Evolutionary conservation across 2,888 invertebrate genomes (phyloP).

Genomic region (Tetragnatha montana): DNA sequence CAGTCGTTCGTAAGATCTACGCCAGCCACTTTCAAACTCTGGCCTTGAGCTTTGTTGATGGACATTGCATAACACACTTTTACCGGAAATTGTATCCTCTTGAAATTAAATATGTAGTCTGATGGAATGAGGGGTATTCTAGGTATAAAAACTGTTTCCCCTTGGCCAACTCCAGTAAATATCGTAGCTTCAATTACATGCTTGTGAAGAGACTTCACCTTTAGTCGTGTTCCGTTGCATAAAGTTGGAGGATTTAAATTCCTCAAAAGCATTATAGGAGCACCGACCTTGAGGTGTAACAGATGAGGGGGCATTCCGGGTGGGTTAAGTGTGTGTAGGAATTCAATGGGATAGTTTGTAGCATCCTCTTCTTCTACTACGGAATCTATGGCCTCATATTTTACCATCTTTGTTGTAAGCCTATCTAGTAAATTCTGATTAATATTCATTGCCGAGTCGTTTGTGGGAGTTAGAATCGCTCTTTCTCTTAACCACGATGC

Average conservation of each 20-base stretch:
- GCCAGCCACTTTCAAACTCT: too few relatives aligned
- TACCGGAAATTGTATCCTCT: too few relatives aligned
- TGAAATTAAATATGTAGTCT: background rate
- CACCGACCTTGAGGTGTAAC: background rate
- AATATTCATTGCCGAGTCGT: too few relatives aligned
- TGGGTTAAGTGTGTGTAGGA: background rate
- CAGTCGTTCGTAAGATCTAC: too few relatives aligned
- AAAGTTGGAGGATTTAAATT: background rate
- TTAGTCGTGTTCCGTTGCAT: background rate
- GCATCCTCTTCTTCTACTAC: too few relatives aligned
- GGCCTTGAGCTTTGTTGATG: too few relatives aligned
- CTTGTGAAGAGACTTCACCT: background rate
- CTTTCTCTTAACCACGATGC: too few relatives aligned
- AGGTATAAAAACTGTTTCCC: background rate
- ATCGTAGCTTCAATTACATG: conserved; percentile 10
- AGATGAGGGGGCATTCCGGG: background rate
- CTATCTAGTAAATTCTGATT: too few relatives aligned
- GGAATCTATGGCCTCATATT: background rate
- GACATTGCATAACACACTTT: too few relatives aligned
- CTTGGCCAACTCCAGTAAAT: background rate
- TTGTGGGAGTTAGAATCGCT: too few relatives aligned
- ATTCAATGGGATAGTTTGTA: too few relatives aligned
- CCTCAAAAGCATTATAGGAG: background rate
- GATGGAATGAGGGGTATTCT: background rate
- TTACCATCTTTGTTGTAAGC: too few relatives aligned